Evolutionary conservation across 2,888 invertebrate genomes (phyloP).

Genomic region (Papilio protenor): DNA sequence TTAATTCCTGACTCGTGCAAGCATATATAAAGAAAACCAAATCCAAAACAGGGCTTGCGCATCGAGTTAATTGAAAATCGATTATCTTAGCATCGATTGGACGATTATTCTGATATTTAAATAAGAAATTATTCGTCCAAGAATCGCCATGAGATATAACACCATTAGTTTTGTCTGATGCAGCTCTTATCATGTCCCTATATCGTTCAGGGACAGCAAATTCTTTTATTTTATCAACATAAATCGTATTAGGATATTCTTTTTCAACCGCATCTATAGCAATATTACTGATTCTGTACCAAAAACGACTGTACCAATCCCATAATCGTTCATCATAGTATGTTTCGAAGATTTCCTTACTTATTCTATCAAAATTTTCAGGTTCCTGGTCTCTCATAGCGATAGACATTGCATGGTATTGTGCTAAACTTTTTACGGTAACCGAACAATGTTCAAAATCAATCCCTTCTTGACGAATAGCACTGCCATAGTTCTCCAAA

Average conservation of each 20-base stretch:
- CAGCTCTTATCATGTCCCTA: conserved; percentile 76
- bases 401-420: conserved; percentile 85
- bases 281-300: conserved; percentile 77
- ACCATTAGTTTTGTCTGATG: conserved; percentile 69
- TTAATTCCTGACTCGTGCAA: conserved; percentile 85
- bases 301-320: conserved; percentile 84
- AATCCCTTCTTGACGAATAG: conserved; percentile 79
- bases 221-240: conserved; percentile 82
- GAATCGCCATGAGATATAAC: conserved; percentile 89
- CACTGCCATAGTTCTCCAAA: conserved; percentile 71
- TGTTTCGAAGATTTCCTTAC: conserved; percentile 77
- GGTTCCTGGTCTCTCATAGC: conserved; percentile 84
- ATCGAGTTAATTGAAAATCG: conserved; percentile 88
- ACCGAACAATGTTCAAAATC: conserved; percentile 78
- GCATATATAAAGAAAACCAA: conserved; percentile 82
- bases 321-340: conserved; percentile 83
- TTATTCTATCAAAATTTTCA: conserved; percentile 73
- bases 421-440: conserved; percentile 81
- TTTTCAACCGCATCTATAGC: conserved; percentile 86
- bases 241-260: conserved; percentile 85
- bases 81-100: conserved; percentile 84
- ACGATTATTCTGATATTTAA: conserved; percentile 63
- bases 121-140: conserved; percentile 90
- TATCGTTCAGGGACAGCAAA: conserved; percentile 82
- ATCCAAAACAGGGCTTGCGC: conserved; percentile 84